These are phyloP conservation scores for Petroica traversi DNA, from an alignment of 2,113 vertebrate genomes.

Conservation along the genomic window DNA sequence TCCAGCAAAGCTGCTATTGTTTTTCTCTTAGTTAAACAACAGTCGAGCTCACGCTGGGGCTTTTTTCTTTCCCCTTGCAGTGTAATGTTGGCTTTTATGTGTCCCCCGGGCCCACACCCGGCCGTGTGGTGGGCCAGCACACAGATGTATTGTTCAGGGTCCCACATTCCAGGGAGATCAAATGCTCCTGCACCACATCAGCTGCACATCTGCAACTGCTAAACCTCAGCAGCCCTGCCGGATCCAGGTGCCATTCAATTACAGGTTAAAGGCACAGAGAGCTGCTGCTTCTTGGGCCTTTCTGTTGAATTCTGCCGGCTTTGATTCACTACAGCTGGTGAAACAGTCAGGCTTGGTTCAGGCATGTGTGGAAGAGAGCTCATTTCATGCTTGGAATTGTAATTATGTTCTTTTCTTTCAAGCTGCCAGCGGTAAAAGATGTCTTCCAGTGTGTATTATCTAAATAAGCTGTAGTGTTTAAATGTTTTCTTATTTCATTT, in stretches of 20 bases:
- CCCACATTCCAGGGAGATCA: constrained; percentile 43
- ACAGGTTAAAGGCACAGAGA: constrained; percentile 50
- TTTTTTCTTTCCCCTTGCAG: constrained; percentile 32
- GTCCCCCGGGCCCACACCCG: constrained; percentile 4
- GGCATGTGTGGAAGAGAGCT: constrained; percentile 71
- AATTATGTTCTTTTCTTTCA: constrained; percentile 69
- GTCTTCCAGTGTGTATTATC: constrained; percentile 54
- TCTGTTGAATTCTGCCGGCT: constrained; percentile 58
- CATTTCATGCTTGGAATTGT: constrained; percentile 70
- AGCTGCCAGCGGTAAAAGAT: constrained; percentile 64
- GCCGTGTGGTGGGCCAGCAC: constrained; percentile 13
- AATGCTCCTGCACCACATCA: constrained; percentile 11
- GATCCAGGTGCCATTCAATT: constrained; percentile 78
- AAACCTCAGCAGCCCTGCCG: constrained; percentile 34
- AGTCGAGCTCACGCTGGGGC: constrained; percentile 26
- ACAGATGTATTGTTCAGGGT: constrained; percentile 46
- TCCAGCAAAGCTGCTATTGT: constrained; percentile 15
- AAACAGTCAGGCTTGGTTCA: constrained; percentile 62
- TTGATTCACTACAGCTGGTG: constrained; percentile 80
- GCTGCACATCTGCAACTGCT: constrained; percentile 50
- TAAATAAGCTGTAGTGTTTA: constrained; percentile 52
- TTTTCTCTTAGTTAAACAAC: constrained; percentile 18
- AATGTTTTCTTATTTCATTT: constrained; percentile 52
- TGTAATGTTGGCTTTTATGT: constrained; percentile 43
- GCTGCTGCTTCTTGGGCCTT: constrained; percentile 52